phyloP scores from a whole-genome alignment of 2,113 vertebrate species.

The Tylochromis polylepis region DNA sequence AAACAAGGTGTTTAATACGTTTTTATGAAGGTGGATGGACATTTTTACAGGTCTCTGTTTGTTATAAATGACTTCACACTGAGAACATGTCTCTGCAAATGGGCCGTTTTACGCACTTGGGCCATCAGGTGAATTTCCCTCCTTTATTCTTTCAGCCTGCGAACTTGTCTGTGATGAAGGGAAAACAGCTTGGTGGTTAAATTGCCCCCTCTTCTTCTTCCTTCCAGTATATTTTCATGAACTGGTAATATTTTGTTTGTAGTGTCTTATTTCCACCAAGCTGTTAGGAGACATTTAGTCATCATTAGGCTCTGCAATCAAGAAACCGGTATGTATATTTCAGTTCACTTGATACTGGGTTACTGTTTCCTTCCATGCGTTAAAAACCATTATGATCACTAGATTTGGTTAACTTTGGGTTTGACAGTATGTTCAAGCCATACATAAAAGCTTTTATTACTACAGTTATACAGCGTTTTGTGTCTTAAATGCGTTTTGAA shows the following conservation, averaged over 20 bases:
- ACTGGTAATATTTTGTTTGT: neutral
- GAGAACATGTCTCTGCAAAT: neutral
- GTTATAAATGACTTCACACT: slow-evolving; percentile 19
- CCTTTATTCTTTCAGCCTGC: neutral
- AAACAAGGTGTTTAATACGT: slow-evolving; percentile 33
- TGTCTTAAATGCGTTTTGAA: neutral
- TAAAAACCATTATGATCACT: neutral
- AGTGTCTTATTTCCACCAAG: neutral
- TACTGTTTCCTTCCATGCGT: neutral
- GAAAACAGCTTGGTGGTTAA: neutral
- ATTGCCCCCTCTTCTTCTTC: neutral
- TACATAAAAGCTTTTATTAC: neutral
- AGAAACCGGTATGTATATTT: neutral
- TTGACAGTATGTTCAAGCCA: neutral
- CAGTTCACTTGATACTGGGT: neutral
- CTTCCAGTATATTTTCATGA: neutral
- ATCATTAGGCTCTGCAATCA: neutral
- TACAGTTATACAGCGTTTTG: neutral
- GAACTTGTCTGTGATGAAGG: slow-evolving; percentile 13
- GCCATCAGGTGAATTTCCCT: neutral
- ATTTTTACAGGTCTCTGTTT: slow-evolving; percentile 10
- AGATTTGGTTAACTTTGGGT: neutral
- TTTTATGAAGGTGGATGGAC: slow-evolving; percentile 43
- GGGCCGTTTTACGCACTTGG: neutral
- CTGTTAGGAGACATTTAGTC: slow-evolving; percentile 1